Evolutionary conservation across 2,797 vertebrate species (phyloP), one percentile per base, ranked within the genome.

Genomic region (Kryptopterus vitreolus): DNA sequence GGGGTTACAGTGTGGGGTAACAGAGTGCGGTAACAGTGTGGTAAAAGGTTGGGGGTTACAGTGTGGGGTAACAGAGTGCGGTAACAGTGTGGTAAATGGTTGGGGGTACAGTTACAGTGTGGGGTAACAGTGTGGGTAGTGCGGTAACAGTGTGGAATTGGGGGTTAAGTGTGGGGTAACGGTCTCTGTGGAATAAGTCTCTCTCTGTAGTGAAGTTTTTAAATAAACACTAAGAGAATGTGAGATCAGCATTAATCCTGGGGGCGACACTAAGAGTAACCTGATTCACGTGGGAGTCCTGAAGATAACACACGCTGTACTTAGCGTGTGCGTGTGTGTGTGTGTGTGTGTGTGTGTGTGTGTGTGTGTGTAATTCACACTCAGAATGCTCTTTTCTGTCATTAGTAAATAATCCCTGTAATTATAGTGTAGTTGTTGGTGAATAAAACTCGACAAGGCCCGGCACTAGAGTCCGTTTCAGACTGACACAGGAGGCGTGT

Each of bases 371-470:
- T 82, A 74, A 87, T 81, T 86, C 83, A 86, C 78, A 29, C 31
- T 31, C 16, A 84, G 83, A 88, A 88, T 87, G 85, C 75, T 24
- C 26, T 38, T 81, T 84, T 61, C 38, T 61, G 70, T 84, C 58
- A 63, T 62, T 73, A 82, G 82, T 71, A 83, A 87, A 88, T 88
- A 69, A 88, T 86, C 74, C 46, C 63, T 79, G 61, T 2, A 13
- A 68, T 58, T 77, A 91, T 87, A 88, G 82, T 83, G 81, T 65
- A 88, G 82, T 90, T 91, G 89, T 84, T 82, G n/a, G n/a, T n/a
- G n/a, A n/a, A n/a, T n/a, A n/a, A n/a, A n/a, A n/a, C n/a, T n/a
- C n/a, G n/a, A n/a, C n/a, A n/a, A n/a, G n/a, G n/a, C n/a, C n/a
- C n/a, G n/a, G n/a, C n/a, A n/a, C n/a, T n/a, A n/a, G n/a, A n/a